Base-by-base conservation (phyloP, 2,113 vertebrate genomes). In the Nyctibius bracteatus region DNA sequence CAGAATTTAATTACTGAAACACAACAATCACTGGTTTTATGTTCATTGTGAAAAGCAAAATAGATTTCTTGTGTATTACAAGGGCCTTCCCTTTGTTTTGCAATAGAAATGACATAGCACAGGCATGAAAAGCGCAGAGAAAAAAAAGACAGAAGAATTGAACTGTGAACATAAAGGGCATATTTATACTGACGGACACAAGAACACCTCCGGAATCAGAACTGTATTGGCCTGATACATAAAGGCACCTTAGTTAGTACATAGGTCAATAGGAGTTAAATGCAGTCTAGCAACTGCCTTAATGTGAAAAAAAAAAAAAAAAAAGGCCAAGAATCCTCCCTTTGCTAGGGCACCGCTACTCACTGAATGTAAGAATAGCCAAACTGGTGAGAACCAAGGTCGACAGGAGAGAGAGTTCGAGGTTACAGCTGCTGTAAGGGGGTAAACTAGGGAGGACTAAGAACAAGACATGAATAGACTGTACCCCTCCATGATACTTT, bases 1-100 rank as follows among this genome's bases (percentile, higher is more conserved):
- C 57, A 83, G 79, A 97, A 93, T 94, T 93, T 96, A 96, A 96
- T 97, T 96, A 96, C 95, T 86, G 86, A 92, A 96, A 92, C 57
- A 81, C 86, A 96, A 95, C 94, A 94, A 84, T 96, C 94, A 93
- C 77, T 57, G 39, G 61, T 16, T 92, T 96, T 88, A 88, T 33
- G 75, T 86, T 86, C 86, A 93, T 92, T 96, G 92, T 94, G 80
- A 83, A 94, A 96, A 94, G 86, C 65, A 94, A 95, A 96, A 92
- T 95, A 88, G 55, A 94, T 93, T 95, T 93, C 22, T 78, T 93
- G 47, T 44, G 65, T 86, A 88, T 90, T 78, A 88, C 72, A 81
- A 94, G 88, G 65, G 75, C 44, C 47, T 84, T 91, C 88, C 49
- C 55, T 93, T 96, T 94, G 88, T 88, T 96, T 97, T 95, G 72